Evolutionary conservation across 2,888 invertebrate genomes (phyloP), one percentile per base, ranked within the genome.

Genomic region (Lydus trimaculatus): DNA sequence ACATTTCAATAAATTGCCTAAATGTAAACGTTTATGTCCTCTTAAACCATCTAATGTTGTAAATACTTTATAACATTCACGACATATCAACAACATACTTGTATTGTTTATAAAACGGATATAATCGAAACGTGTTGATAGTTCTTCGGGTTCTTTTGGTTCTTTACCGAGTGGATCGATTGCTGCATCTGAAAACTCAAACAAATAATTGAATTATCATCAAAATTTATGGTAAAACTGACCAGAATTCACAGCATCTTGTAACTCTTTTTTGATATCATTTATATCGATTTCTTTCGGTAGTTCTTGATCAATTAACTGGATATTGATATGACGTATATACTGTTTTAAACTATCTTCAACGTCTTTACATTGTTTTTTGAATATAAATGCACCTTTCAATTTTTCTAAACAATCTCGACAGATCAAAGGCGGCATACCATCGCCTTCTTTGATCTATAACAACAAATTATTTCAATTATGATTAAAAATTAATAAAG

Each of bases 371-470:
- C 82, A 83, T 66, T 83, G 83, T 73, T 81, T 78, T 71, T 84
- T 85, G 78, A 86, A 85, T 31, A 69, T 66, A 74, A 81, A 85
- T 15, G 83, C 81, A 60, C 67, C 78, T 69, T 81, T 81, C 56
- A 86, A 72, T 65, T 81, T 80, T 58, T 83, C 81, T 28, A 81
- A 70, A 75, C 86, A 86, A 73, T 77, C 76, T 63, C 78, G 73
- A 73, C 86, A 86, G 66, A 85, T 83, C 48, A 80, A 75, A 20
- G 76, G 74, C 17, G 86, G 85, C 67, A 85, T 75, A 33, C 83
- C 84, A 77, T 86, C 86, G 63, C 79, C 80, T 61, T 69, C 74
- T 61, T 82, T 82, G 64, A 87, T 84, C 84, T 86, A 70, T 68
- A 70, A 67, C 15, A 31, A 59, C 23, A 65, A 39, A 65, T 33